Percentiles rank a stretch among this genome's conserved stretches.
These are phyloP conservation scores for Acleris emargana DNA, from an alignment of 2,888 invertebrate genomes.

Conservation along the genomic window DNA sequence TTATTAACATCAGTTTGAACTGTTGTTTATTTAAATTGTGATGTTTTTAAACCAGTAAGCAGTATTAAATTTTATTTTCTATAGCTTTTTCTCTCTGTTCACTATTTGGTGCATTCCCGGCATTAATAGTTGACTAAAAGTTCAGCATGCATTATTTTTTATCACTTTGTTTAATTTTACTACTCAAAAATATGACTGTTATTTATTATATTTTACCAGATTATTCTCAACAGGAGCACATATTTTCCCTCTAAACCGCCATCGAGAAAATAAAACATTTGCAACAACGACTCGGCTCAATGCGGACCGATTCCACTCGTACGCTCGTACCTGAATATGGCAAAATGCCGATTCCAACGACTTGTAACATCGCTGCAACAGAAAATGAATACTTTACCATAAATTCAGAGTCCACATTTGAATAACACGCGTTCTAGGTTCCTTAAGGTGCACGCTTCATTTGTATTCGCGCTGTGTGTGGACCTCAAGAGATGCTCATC, in stretches of 20 bases:
- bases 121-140: too few species aligned
- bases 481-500: slow-evolving; percentile 35
- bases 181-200: too few species aligned
- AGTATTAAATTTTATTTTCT: too few species aligned
- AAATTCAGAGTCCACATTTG: slow-evolving; percentile 21
- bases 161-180: too few species aligned
- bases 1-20: too few species aligned
- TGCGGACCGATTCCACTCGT: slow-evolving; percentile 22
- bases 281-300: slow-evolving; percentile 25
- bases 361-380: slow-evolving; percentile 5
- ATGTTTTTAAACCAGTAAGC: too few species aligned
- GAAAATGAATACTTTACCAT: slow-evolving; percentile 19
- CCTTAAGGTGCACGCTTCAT: slow-evolving; percentile 35
- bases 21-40: too few species aligned
- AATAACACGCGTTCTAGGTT: slow-evolving; percentile 22
- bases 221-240: too few species aligned
- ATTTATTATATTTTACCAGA: too few species aligned
- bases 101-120: too few species aligned
- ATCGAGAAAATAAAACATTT: slow-evolving; percentile 12
- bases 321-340: slow-evolving; percentile 11
- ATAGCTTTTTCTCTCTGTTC: too few species aligned
- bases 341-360: slow-evolving; percentile 22
- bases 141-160: too few species aligned
- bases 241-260: background rate
- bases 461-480: slow-evolving; percentile 27